Evolutionary conservation across 2,888 invertebrate species (phyloP).

Genomic region (Andrena bicolor): DNA sequence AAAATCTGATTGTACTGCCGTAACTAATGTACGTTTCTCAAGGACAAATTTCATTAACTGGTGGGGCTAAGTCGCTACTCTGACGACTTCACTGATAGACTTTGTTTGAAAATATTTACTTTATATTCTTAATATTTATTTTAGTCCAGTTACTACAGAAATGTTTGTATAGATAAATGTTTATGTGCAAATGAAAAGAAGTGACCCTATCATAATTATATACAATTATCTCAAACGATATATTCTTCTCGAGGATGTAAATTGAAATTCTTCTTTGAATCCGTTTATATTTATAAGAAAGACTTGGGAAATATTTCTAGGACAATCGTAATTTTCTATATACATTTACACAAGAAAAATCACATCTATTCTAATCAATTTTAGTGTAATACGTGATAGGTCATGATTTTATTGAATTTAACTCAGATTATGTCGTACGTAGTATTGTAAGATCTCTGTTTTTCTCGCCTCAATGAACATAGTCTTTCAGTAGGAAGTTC

Average conservation of each 20-base stretch:
- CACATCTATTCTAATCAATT: conserved; percentile 31
- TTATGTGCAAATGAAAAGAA: conserved; percentile 26
- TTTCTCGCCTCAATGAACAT: conserved; percentile 62
- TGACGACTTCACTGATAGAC: conserved; percentile 76
- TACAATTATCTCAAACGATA: conserved; percentile 17
- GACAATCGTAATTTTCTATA: conserved; percentile 61
- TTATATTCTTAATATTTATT: conserved; percentile 64
- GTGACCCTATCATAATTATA: conserved; percentile 5
- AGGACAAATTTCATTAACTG: conserved; percentile 71
- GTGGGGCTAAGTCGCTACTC: conserved; percentile 72
- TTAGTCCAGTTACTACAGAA: conserved; percentile 39
- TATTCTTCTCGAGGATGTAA: conserved; percentile 7
- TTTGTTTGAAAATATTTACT: conserved; percentile 69
- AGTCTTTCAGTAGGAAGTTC: conserved; percentile 76
- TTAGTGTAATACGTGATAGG: not conserved
- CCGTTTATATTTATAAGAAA: conserved; percentile 18
- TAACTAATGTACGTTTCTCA: conserved; percentile 71
- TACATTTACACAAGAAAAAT: conserved; percentile 40
- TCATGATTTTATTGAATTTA: conserved; percentile 37
- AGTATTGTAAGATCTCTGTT: conserved; percentile 21
- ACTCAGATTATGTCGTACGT: conserved; percentile 11
- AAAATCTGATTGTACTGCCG: conserved; percentile 77
- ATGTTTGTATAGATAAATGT: conserved; percentile 24
- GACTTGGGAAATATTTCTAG: conserved; percentile 34
- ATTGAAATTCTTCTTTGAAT: conserved; percentile 28